Percentiles rank a stretch among this genome's conserved stretches.
These are phyloP conservation scores for Megathymus violae DNA, from an alignment of 1,140 invertebrate species.

Conservation along the genomic window DNA sequence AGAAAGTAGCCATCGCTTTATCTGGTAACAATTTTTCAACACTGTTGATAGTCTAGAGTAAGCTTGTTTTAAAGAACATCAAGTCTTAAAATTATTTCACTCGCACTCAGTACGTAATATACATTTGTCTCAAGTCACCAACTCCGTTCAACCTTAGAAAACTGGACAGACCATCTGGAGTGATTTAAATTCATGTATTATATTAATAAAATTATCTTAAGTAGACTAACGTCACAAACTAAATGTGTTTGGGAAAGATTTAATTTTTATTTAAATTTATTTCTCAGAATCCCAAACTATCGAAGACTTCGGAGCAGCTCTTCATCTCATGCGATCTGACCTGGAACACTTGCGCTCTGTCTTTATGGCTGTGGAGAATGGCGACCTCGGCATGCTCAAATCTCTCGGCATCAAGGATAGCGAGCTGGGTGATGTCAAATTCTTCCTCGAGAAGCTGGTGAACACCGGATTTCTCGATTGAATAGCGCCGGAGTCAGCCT, in stretches of 20 bases:
- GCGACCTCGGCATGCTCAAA: slow-evolving; percentile 96
- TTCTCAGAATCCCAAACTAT: slow-evolving; percentile 96
- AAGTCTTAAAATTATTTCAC: too few species aligned
- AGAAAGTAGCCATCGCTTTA: slow-evolving; percentile 96
- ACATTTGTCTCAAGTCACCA: too few species aligned
- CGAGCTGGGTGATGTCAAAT: slow-evolving; percentile 98
- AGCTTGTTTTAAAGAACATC: too few species aligned
- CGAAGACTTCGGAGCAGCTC: slow-evolving; percentile 94
- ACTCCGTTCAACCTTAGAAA: too few species aligned
- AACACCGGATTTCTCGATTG: slow-evolving; percentile 98
- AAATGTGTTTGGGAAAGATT: too few species aligned
- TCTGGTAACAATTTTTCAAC: slow-evolving; percentile 87
- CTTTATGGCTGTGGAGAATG: slow-evolving; percentile 98
- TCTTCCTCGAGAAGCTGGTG: slow-evolving; percentile 97
- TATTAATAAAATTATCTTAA: too few species aligned
- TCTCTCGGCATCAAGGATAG: slow-evolving; percentile 97
- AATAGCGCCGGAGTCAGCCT: slow-evolving; percentile 88
- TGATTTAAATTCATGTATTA: too few species aligned
- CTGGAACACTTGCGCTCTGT: slow-evolving; percentile 96
- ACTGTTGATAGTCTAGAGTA: slow-evolving; percentile 7
- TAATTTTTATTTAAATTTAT: slow-evolving; percentile 10
- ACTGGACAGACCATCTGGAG: too few species aligned
- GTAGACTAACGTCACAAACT: too few species aligned
- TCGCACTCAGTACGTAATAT: too few species aligned
- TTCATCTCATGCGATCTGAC: slow-evolving; percentile 94